Percentiles rank a stretch among this genome's conserved stretches.
These are phyloP conservation scores for Crocuta crocuta DNA, from an alignment of 2,113 vertebrate species.

Conservation along the genomic window DNA sequence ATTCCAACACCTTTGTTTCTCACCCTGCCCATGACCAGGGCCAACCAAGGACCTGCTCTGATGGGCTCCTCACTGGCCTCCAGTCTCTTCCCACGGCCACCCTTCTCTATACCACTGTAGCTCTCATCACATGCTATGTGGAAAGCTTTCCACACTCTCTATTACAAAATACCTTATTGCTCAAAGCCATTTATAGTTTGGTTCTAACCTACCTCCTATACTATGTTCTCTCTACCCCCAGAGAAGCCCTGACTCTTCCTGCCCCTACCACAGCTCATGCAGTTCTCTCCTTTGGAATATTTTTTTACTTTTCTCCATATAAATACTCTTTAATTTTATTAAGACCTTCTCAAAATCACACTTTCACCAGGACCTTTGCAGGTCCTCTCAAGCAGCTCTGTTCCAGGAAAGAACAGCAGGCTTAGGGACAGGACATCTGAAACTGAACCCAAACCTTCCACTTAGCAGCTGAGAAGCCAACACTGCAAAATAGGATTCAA, in stretches of 20 bases:
- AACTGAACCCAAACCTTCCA: neutral
- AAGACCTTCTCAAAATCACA: neutral
- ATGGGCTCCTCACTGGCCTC: neutral
- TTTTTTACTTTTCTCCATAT: neutral
- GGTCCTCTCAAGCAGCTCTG: neutral
- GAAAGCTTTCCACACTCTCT: neutral
- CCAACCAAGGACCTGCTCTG: too few relatives aligned
- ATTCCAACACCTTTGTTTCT: rapidly evolving
- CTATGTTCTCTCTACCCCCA: neutral
- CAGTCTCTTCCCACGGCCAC: neutral
- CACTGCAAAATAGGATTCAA: neutral
- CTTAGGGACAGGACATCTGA: neutral
- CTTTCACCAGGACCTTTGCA: neutral
- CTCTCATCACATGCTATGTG: neutral
- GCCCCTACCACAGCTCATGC: neutral
- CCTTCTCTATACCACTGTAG: neutral
- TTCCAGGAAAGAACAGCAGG: neutral
- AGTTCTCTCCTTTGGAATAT: neutral
- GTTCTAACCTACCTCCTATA: neutral
- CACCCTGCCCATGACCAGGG: neutral
- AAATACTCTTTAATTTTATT: neutral
- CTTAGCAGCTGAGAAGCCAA: neutral
- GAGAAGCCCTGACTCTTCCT: neutral
- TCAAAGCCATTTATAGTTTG: neutral
- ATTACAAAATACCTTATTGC: neutral